Conservation (phyloP, 2,113 vertebrate species). For the Sciurus niger region DNA sequence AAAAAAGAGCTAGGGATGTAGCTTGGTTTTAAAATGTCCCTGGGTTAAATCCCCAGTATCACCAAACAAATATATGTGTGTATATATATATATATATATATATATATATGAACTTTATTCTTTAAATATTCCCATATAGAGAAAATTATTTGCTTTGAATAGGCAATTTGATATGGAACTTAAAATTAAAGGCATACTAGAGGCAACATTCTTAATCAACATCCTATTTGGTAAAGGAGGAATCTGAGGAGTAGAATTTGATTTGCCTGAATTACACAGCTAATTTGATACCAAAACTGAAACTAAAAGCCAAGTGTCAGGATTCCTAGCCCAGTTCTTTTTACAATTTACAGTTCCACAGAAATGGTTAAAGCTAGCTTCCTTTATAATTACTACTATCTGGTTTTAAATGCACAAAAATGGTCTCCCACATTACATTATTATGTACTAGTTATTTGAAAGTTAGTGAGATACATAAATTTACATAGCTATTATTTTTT, state of each 20-base stretch:
- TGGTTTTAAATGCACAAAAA: neutral
- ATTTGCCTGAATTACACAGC: neutral
- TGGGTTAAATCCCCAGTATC: too few species aligned
- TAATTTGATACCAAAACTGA: conserved; percentile 30
- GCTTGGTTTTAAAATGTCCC: too few species aligned
- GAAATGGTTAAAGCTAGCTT: conserved; percentile 33
- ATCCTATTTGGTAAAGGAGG: neutral
- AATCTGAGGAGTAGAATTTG: conserved; percentile 31
- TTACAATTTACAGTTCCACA: neutral
- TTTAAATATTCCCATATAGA: conserved; percentile 14
- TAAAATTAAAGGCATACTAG: neutral
- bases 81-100: too few species aligned
- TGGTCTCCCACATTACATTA: conserved; percentile 2
- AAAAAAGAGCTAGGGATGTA: too few species aligned
- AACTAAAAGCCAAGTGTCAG: neutral
- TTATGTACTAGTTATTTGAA: conserved; percentile 17
- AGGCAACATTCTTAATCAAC: neutral
- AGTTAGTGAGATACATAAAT: neutral
- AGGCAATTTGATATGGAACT: conserved; percentile 46
- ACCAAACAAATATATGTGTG: too few species aligned
- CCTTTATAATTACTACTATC: neutral
- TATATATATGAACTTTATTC: neutral
- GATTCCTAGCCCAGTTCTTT: neutral
- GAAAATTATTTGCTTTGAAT: conserved; percentile 10
- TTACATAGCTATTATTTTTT: conserved; percentile 11